A percentile compares a stretch with the other conserved stretches of the same genome.
These are phyloP conservation scores for Symphodus melops DNA, from an alignment of 2,113 vertebrate species.

Conservation along the genomic window DNA sequence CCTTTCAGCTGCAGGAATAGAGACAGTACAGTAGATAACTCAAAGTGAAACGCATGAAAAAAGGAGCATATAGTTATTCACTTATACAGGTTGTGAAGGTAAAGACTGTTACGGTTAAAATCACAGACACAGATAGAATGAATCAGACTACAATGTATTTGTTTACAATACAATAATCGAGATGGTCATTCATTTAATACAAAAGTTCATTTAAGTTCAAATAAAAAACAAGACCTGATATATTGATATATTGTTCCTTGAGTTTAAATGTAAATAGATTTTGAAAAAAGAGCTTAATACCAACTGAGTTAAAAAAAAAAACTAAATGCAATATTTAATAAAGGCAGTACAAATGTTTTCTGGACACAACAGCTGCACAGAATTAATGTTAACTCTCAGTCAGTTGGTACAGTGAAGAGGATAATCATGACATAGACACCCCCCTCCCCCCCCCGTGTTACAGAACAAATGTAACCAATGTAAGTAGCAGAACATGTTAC, in stretches of 20 bases:
- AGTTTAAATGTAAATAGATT: too few relatives aligned
- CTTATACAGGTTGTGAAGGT: too few relatives aligned
- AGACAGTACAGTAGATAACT: too few relatives aligned
- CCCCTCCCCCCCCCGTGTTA: neutral
- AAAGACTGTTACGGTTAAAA: neutral
- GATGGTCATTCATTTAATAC: neutral
- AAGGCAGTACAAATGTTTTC: neutral
- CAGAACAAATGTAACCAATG: neutral
- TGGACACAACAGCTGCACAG: constrained; percentile 24
- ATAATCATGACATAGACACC: constrained; percentile 1
- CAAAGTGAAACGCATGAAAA: neutral
- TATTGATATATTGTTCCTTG: too few relatives aligned
- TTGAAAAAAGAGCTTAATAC: neutral
- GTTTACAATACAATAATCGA: neutral
- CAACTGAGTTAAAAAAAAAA: neutral
- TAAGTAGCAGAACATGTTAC: too few relatives aligned
- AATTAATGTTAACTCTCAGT: constrained; percentile 14
- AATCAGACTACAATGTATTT: neutral
- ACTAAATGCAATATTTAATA: too few relatives aligned
- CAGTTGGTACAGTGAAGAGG: constrained; percentile 8
- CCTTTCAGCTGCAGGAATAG: constrained; percentile 80
- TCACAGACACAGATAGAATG: neutral
- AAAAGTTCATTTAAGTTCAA: neutral
- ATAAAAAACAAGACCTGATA: neutral
- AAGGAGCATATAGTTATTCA: neutral